A percentile compares a stretch with the other conserved stretches of the same genome.
These are phyloP conservation scores for Phaethornis superciliosus DNA, from an alignment of 2,113 vertebrate genomes.

Conservation along the genomic window DNA sequence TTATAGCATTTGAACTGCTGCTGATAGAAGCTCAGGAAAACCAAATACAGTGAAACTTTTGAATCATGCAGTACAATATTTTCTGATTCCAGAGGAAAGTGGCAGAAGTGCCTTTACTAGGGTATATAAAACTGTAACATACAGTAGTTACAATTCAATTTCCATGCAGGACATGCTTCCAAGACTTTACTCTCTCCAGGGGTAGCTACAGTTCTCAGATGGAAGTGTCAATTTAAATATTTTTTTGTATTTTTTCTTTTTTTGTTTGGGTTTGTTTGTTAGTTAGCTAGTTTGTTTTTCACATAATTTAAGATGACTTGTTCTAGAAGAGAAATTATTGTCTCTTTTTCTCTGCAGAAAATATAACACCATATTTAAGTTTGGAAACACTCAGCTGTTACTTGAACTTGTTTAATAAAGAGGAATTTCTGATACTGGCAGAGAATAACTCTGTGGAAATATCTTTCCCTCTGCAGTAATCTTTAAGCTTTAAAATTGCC, in stretches of 20 bases:
- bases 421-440: slow-evolving; percentile 35
- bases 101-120: not conserved
- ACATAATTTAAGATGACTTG: not conserved
- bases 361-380: not conserved
- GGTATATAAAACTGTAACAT: not conserved
- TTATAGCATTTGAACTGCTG: not conserved
- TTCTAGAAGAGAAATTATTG: not conserved
- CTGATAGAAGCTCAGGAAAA: not conserved
- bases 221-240: not conserved
- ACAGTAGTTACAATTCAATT: not conserved
- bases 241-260: not conserved
- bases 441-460: slow-evolving; percentile 10
- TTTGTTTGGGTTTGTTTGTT: not conserved
- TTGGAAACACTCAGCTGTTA: slow-evolving; percentile 32
- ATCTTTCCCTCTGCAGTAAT: not conserved
- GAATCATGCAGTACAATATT: not conserved
- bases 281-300: not conserved
- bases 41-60: not conserved
- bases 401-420: slow-evolving; percentile 43
- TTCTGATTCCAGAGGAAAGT: not conserved
- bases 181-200: not conserved
- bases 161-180: not conserved
- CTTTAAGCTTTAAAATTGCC: slow-evolving; percentile 21
- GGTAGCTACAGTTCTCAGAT: not conserved
- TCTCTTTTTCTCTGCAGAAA: slow-evolving; percentile 6